phyloP scores from a whole-genome alignment of 2,113 vertebrate genomes.

The Lonchura striata region DNA sequence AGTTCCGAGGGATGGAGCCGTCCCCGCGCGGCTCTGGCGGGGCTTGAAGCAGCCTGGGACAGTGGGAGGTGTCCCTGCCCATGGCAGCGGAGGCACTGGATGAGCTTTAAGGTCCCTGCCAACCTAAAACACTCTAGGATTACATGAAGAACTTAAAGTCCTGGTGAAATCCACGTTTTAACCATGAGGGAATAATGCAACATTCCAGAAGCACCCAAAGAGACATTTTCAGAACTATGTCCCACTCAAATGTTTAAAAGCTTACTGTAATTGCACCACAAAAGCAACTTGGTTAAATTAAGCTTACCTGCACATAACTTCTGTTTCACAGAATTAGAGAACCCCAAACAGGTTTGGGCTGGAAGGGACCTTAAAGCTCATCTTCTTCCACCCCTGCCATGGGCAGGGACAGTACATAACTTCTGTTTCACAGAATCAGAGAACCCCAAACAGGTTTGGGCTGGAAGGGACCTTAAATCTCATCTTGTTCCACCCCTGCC shows the following conservation, averaged over 20 bases:
- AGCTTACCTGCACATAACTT: neutral
- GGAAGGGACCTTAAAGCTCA: neutral
- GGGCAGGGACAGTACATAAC: no score
- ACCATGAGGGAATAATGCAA: rapidly evolving
- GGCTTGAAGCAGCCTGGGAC: no score
- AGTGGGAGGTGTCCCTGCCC: neutral
- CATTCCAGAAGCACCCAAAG: neutral
- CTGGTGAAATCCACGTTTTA: rapidly evolving
- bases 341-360: neutral
- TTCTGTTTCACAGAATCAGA: no score
- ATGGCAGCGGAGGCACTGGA: rapidly evolving
- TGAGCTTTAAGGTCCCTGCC: neutral
- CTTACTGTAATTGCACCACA: neutral
- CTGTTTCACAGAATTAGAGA: neutral
- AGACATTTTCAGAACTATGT: neutral
- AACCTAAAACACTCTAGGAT: neutral
- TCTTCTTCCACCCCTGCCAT: rapidly evolving
- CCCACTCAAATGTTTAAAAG: neutral
- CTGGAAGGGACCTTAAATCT: no score
- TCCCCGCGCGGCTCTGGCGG: neutral
- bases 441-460: no score
- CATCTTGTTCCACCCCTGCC: no score
- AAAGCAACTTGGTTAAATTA: neutral
- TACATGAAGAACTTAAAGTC: rapidly evolving
- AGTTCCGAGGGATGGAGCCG: neutral